Base-by-base conservation (phyloP, 2,888 invertebrate genomes). In the Scotopteryx bipunctaria region DNA sequence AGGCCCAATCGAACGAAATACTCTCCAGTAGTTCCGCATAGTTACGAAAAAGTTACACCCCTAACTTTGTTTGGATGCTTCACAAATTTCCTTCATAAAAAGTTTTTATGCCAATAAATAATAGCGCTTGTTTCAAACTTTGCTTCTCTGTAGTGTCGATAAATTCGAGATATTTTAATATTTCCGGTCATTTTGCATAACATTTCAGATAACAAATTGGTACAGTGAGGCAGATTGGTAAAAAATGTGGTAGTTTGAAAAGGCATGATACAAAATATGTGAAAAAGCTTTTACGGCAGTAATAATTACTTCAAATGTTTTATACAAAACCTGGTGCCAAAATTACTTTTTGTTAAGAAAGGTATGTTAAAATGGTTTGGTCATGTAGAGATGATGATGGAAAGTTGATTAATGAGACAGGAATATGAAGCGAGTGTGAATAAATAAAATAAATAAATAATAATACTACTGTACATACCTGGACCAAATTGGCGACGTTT, bases 21-120 rank as follows among this genome's bases (percentile, higher is more conserved):
- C 36, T 32, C 32, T 21, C 27, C 13, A 51, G 40, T 19, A 52
- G 41, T 52, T 52, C 31, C 8, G 45, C 21, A 40, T 46, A 46
- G 52, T 52, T 42, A 25, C 46, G 41, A 42, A 52, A 50, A 46
- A 52, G 52, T 52, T 42, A 37, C 37, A 15, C 19, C 14, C 31
- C 36, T 35, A 43, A 44, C 43, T 43, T 48, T 37, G 38, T 53
- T 43, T 11, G 33, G 43, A 33, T 37, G 37, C 29, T 47, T 53
- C 43, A 43, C 31, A 35, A 53, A 44, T 44, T 40, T 48, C 33
- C 14, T 40, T 35, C 38, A 29, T 48, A 33, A 44, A 53, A 44
- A 44, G 43, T 48, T 48, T 52, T 35, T 40, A 35, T 33, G 33
- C 29, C 23, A 38, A 43, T 43, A 44, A 53, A 48, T 48, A 43